A percentile compares a stretch with the other conserved stretches of the same genome.
These are phyloP conservation scores for Panopea generosa DNA, from an alignment of 2,888 invertebrate species.

Conservation along the genomic window DNA sequence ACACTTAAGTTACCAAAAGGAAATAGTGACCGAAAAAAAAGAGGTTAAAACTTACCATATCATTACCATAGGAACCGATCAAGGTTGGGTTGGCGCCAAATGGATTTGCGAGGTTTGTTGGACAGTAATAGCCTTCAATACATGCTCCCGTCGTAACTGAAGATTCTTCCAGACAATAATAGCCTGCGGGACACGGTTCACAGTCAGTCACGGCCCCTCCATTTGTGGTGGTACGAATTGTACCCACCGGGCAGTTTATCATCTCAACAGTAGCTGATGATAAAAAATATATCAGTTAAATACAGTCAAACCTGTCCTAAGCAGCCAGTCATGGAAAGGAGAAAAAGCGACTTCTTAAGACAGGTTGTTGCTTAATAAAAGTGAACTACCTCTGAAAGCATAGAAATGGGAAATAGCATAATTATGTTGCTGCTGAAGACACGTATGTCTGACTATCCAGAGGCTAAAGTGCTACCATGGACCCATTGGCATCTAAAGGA, in stretches of 20 bases:
- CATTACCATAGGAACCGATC: conserved; percentile 82
- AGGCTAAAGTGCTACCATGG: too few relatives aligned
- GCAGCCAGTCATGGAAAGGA: too few relatives aligned
- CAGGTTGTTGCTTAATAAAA: too few relatives aligned
- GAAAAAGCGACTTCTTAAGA: too few relatives aligned
- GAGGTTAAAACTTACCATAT: conserved; percentile 79
- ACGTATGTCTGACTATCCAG: background rate
- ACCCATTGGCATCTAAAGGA: too few relatives aligned
- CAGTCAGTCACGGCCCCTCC: conserved; percentile 77
- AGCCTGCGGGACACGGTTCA: conserved; percentile 80
- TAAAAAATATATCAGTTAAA: conserved; percentile 24
- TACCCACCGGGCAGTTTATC: conserved; percentile 82
- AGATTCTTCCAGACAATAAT: conserved; percentile 80
- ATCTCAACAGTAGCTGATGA: conserved; percentile 81
- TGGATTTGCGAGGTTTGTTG: conserved; percentile 78
- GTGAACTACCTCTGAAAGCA: too few relatives aligned
- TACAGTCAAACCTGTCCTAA: too few relatives aligned
- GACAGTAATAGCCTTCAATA: conserved; percentile 81
- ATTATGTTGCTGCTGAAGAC: background rate
- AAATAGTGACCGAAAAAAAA: too few relatives aligned
- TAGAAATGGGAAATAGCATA: too few relatives aligned
- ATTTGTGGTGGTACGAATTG: conserved; percentile 74
- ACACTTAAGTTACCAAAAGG: too few relatives aligned
- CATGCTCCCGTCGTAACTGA: conserved; percentile 72
- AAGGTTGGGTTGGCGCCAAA: conserved; percentile 72